Evolutionary conservation across 1,140 invertebrate species (phyloP), one percentile per base, ranked within the genome.

Genomic region (Harpegnathos saltator): DNA sequence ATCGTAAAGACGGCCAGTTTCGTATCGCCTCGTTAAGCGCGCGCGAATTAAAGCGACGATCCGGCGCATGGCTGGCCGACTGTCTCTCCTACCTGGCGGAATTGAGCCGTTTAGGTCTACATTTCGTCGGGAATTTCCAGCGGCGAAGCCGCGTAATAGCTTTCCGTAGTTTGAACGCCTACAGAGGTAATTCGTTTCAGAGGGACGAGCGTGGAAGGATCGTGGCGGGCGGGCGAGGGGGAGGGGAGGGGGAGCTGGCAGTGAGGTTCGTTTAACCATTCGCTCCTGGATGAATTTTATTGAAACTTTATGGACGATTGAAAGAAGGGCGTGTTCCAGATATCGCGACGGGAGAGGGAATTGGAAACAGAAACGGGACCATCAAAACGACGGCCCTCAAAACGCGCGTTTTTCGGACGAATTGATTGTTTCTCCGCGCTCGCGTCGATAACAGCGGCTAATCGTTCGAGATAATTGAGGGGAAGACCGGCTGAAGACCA

Each of bases 61-160:
- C 11, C 48, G 29, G 26, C 58, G 63, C 33, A 69, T 15, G 33
- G 65, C 29, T 44, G 63, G 63, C 22, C 26, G 63, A 56, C 50
- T 29, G 50, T 68, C 63, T 14, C 62, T 86, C 66, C 62, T 73
- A 7, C 62, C 44, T 48, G n/a, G 33, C 82, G 56, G 59, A 83
- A 87, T 83, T 61, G 85, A 78, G 81, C 68, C 73, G 72, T 72
- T 62, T 58, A 54, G 54, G 44, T 58, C 66, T 59, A 74, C 65
- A 71, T 87, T 83, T 86, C 61, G 85, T 73, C 71, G 80, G 62
- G 54, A 24, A 77, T 56, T 77, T 82, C 85, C 73, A 69, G 22
- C 33, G 56, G 71, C 48, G 26, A 85, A 86, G 71, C 80, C 66
- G 26, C 72, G 54, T 86, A 87, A 87, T 83, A 82, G 75, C 86